These are phyloP conservation scores for Chironomus striatipennis DNA, from an alignment of 1,140 invertebrate genomes.

Conservation along the genomic window DNA sequence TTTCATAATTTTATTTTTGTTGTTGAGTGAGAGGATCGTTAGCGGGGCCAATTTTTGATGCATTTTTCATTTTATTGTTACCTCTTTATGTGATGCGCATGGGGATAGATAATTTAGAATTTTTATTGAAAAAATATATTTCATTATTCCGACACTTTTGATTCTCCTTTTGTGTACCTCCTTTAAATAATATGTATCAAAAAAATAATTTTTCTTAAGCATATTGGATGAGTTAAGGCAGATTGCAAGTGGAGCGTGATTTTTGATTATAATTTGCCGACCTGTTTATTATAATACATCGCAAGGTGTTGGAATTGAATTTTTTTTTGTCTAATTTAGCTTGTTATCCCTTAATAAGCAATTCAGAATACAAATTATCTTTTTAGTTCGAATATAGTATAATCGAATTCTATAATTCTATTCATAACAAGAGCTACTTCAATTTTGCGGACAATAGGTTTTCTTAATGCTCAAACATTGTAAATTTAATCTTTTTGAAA, in stretches of 20 bases:
- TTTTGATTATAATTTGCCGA: not conserved
- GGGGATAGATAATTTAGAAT: constrained; percentile 3
- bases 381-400: no score
- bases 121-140: constrained; percentile 18
- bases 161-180: not conserved
- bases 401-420: no score
- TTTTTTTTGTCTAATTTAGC: no score
- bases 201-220: no score
- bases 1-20: not conserved
- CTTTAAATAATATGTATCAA: not conserved
- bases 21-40: not conserved
- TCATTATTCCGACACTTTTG: constrained; percentile 19
- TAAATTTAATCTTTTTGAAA: no score
- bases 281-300: no score
- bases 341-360: no score
- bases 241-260: constrained; percentile 17
- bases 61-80: not conserved
- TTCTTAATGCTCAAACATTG: no score
- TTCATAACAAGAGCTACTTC: no score
- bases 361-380: no score
- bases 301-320: no score
- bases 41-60: constrained; percentile 2
- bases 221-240: not conserved
- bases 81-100: not conserved
- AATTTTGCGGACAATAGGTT: no score